Conservation (phyloP, 37 sponge, comb jelly and placozoan species). For the Geodia barretti region DNA sequence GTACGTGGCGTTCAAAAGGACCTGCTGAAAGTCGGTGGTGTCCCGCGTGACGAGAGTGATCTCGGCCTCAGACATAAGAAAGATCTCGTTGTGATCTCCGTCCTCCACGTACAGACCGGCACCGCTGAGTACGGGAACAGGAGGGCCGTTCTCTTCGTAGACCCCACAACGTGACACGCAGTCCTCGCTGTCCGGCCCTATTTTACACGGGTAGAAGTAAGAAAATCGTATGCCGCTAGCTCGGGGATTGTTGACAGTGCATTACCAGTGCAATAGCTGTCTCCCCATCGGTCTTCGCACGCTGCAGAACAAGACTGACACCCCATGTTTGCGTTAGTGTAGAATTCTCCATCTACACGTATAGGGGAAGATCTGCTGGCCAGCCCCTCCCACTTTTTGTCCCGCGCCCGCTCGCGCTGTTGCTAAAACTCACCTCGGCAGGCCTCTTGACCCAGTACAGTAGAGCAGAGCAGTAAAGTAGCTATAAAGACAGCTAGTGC, state of each 20-base stretch:
- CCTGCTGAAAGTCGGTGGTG: slow-evolving; percentile 12
- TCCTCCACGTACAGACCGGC: slow-evolving; percentile 44
- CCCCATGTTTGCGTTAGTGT: no score
- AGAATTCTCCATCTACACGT: no score
- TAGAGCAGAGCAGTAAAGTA: not conserved
- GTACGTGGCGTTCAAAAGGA: slow-evolving; percentile 20
- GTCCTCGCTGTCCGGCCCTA: not conserved
- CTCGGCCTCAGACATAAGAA: slow-evolving; percentile 28
- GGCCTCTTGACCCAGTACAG: not conserved
- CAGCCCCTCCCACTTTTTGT: no score
- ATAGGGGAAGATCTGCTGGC: no score
- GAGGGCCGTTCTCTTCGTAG: slow-evolving; percentile 9
- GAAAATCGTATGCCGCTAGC: no score
- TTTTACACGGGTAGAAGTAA: no score
- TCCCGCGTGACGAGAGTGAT: not conserved
- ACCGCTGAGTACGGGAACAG: slow-evolving; percentile 29
- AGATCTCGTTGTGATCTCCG: slow-evolving; percentile 38
- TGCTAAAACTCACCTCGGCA: not conserved
- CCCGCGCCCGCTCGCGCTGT: no score
- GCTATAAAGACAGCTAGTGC: not conserved
- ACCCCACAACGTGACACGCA: slow-evolving; percentile 17
- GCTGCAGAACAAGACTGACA: not conserved
- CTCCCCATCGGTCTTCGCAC: no score
- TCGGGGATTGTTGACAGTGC: no score
- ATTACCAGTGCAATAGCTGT: no score